phyloP scores from a whole-genome alignment of 30 jellyfish, hydroid and myxozoan genomes.

The Chrysaora quinquecirrha region DNA sequence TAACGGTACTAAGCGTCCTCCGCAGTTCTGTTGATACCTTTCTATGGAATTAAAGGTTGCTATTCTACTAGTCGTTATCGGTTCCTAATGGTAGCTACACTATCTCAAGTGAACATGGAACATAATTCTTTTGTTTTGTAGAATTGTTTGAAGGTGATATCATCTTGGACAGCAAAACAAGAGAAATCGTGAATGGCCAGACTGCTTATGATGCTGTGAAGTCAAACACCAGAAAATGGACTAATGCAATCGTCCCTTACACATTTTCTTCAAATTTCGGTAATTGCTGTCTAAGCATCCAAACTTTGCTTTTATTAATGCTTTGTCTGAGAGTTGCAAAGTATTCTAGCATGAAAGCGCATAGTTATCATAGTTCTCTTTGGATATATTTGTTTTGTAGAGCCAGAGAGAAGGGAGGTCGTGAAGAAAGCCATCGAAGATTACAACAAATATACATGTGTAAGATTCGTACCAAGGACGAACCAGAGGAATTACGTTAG shows the following conservation, averaged over 20 bases:
- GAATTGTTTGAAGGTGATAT: slow-evolving; percentile 69
- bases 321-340: too few relatives aligned
- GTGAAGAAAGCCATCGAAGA: not conserved
- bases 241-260: slow-evolving; percentile 64
- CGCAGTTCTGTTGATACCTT: too few relatives aligned
- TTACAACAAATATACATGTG: not conserved
- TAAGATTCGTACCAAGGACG: not conserved
- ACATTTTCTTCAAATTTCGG: slow-evolving; percentile 54
- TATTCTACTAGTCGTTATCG: too few relatives aligned
- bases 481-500: not conserved
- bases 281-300: too few relatives aligned
- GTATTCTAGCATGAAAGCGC: not conserved
- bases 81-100: too few relatives aligned
- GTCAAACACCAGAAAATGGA: slow-evolving; percentile 48
- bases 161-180: slow-evolving; percentile 23
- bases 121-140: not conserved
- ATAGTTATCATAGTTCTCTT: not conserved
- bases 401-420: not conserved
- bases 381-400: not conserved
- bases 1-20: too few relatives aligned
- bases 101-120: too few relatives aligned
- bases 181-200: slow-evolving; percentile 26
- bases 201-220: slow-evolving; percentile 52
- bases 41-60: too few relatives aligned
- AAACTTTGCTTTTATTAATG: too few relatives aligned